Evolutionary conservation across 2,797 vertebrate species (phyloP).

Genomic region (Euthynnus affinis): DNA sequence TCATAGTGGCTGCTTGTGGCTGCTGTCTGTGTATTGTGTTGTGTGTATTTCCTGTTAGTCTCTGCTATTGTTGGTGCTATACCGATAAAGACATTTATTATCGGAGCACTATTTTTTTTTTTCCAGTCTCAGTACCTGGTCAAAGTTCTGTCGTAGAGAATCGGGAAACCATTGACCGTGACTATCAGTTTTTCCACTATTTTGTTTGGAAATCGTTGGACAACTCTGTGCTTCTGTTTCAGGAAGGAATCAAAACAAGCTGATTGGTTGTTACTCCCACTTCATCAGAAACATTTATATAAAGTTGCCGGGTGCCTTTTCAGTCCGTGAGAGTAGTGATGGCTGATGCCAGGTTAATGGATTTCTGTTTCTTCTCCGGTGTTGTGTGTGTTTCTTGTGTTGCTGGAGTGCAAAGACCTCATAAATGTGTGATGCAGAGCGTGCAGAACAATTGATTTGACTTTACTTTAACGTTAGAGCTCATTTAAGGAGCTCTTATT

Average conservation of each 20-base stretch:
- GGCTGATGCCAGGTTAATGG: too few species aligned
- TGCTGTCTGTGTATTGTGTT: slow-evolving; percentile 18
- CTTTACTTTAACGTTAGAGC: not conserved
- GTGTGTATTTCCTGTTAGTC: not conserved
- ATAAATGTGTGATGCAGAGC: not conserved
- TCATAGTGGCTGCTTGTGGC: slow-evolving; percentile 23
- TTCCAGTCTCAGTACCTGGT: not conserved
- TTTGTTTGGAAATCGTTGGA: not conserved
- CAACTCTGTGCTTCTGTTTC: not conserved
- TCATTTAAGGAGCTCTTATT: not conserved
- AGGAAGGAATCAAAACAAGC: not conserved
- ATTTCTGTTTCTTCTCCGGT: too few species aligned
- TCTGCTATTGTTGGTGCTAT: not conserved
- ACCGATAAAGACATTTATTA: not conserved
- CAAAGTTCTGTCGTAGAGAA: not conserved
- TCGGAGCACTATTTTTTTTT: not conserved
- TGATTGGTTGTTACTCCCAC: not conserved
- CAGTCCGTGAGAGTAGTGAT: too few species aligned
- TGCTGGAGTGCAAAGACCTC: not conserved
- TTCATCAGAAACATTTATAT: too few species aligned
- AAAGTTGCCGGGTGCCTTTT: too few species aligned
- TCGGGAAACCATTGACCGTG: not conserved
- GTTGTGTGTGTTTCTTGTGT: too few species aligned
- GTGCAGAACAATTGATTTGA: not conserved
- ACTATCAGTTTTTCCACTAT: not conserved